Evolutionary conservation across 2,888 invertebrate genomes (phyloP).

Genomic region (Scaeva pyrastri): DNA sequence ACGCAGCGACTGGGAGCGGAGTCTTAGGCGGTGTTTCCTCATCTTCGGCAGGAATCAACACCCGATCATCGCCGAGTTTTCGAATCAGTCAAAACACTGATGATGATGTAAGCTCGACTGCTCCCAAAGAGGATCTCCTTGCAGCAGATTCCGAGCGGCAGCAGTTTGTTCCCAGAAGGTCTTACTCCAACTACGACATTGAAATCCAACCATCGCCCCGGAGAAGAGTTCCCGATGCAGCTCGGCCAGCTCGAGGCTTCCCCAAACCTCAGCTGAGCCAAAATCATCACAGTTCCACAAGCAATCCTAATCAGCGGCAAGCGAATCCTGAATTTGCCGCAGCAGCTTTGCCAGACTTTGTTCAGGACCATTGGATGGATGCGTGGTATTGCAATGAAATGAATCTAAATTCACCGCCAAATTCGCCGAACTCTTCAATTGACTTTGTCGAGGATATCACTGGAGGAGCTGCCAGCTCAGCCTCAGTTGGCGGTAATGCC

Average conservation of each 20-base stretch:
- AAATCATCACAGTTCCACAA: slow-evolving; percentile 50
- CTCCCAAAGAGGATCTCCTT: slow-evolving; percentile 45
- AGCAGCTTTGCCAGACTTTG: slow-evolving; percentile 91
- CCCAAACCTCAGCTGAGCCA: slow-evolving; percentile 44
- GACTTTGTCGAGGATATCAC: slow-evolving; percentile 79
- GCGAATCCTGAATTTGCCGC: slow-evolving; percentile 78
- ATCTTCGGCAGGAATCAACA: slow-evolving; percentile 75
- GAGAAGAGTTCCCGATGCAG: slow-evolving; percentile 53
- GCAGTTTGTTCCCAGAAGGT: slow-evolving; percentile 82
- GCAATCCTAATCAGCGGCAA: slow-evolving; percentile 60
- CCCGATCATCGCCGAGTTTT: slow-evolving; percentile 70
- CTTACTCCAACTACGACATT: slow-evolving; percentile 83
- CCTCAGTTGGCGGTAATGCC: slow-evolving; percentile 30
- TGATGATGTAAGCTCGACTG: slow-evolving; percentile 44
- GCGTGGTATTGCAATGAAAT: slow-evolving; percentile 85
- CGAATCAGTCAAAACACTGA: slow-evolving; percentile 65
- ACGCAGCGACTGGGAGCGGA: slow-evolving; percentile 76
- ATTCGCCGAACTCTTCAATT: slow-evolving; percentile 79
- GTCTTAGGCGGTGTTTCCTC: slow-evolving; percentile 54
- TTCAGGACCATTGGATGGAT: slow-evolving; percentile 94
- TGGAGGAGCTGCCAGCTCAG: slow-evolving; percentile 58
- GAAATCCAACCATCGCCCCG: slow-evolving; percentile 78
- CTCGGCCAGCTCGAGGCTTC: slow-evolving; percentile 64
- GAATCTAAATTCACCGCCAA: slow-evolving; percentile 81
- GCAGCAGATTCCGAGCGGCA: slow-evolving; percentile 68